Percentiles rank a stretch among this genome's conserved stretches.
These are phyloP conservation scores for Poecilia picta DNA, from an alignment of 2,797 vertebrate genomes.

Conservation along the genomic window DNA sequence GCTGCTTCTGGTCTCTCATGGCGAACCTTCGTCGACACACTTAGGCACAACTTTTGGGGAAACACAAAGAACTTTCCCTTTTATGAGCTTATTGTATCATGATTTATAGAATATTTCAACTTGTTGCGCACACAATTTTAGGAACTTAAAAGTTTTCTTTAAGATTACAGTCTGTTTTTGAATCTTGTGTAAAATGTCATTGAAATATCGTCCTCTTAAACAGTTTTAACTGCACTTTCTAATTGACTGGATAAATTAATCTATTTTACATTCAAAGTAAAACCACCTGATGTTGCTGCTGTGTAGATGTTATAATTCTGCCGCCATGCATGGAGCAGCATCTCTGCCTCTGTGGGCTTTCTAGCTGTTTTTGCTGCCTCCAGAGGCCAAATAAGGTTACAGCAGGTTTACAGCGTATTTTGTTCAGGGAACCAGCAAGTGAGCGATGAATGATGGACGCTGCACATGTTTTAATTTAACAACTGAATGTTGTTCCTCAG, in stretches of 20 bases:
- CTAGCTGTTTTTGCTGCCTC: neutral
- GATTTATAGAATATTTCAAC: conserved; percentile 36
- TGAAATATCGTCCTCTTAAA: neutral
- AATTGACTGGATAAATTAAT: neutral
- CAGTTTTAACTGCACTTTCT: neutral
- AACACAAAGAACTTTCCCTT: conserved; percentile 12
- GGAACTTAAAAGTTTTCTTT: conserved; percentile 13
- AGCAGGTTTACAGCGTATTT: neutral
- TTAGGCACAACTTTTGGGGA: neutral
- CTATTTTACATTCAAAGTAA: neutral
- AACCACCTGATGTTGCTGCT: neutral
- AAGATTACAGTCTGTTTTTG: conserved; percentile 8
- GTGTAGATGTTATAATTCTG: neutral
- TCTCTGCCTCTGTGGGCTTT: neutral
- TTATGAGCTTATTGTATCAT: conserved; percentile 18
- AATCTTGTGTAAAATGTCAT: conserved; percentile 7
- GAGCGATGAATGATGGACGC: neutral
- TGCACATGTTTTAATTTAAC: neutral
- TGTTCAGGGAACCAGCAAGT: neutral
- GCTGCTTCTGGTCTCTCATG: conserved; percentile 60
- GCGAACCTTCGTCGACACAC: conserved; percentile 8
- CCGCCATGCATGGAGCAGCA: neutral
- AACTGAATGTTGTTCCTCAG: neutral
- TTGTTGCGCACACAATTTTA: neutral
- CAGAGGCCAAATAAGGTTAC: neutral